Conservation (phyloP, 2,797 vertebrate genomes). For the Anguilla obscura region DNA sequence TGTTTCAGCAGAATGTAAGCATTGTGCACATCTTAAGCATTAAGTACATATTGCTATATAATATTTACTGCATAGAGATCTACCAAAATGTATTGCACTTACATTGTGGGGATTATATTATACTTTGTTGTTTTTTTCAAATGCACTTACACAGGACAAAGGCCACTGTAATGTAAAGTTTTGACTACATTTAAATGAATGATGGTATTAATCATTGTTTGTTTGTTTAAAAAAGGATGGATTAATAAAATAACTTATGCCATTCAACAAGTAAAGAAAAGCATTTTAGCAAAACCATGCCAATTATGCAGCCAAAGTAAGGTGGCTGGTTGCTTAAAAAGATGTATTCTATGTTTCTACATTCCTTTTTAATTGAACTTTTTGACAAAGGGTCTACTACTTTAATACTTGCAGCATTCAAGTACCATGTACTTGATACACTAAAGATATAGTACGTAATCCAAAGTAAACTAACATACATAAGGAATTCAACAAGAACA, state of each 20-base stretch:
- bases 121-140: background rate
- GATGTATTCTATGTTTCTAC: background rate
- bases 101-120: background rate
- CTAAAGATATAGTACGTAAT: constrained; percentile 22
- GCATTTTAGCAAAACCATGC: constrained; percentile 33
- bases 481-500: constrained; percentile 21
- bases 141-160: background rate
- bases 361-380: background rate
- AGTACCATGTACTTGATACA: background rate
- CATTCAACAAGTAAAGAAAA: constrained; percentile 31
- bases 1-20: background rate
- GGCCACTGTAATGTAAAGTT: background rate
- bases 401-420: constrained; percentile 11
- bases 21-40: background rate
- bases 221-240: constrained; percentile 18
- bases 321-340: constrained; percentile 13
- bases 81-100: background rate
- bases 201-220: background rate
- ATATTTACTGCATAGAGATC: background rate
- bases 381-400: constrained; percentile 6
- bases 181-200: background rate
- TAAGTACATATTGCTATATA: background rate
- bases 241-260: constrained; percentile 22
- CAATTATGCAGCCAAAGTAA: constrained; percentile 27
- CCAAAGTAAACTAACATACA: background rate